phyloP scores from a whole-genome alignment of 2,888 invertebrate genomes.

The Hirtodrosophila duncani region DNA sequence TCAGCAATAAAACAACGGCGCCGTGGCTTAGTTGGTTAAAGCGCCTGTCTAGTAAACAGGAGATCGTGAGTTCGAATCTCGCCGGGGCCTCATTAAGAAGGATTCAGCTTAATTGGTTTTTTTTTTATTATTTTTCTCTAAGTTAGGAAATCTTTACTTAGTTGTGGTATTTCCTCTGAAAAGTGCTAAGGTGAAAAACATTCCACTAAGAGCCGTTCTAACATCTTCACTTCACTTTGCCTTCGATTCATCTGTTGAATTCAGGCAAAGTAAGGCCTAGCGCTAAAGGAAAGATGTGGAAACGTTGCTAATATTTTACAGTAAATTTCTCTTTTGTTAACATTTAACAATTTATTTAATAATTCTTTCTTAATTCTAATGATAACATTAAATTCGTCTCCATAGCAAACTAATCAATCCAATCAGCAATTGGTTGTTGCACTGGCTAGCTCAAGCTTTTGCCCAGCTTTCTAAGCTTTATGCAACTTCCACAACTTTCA shows the following conservation, averaged over 20 bases:
- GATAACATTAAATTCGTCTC: slow-evolving; percentile 15
- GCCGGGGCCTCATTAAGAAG: slow-evolving; percentile 66
- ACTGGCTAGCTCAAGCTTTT: slow-evolving; percentile 13
- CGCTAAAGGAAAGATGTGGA: too few species aligned
- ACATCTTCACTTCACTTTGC: too few species aligned
- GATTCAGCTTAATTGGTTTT: not conserved
- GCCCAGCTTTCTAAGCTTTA: slow-evolving; percentile 13
- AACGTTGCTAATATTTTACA: too few species aligned
- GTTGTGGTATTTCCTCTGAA: too few species aligned
- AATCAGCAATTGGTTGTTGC: slow-evolving; percentile 30
- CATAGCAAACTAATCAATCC: slow-evolving; percentile 1
- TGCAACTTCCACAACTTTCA: slow-evolving; percentile 24
- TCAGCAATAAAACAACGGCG: slow-evolving; percentile 42
- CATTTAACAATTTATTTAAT: not conserved
- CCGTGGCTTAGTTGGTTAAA: slow-evolving; percentile 78
- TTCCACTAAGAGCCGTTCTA: too few species aligned
- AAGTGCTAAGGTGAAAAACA: too few species aligned
- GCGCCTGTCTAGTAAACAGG: slow-evolving; percentile 78
- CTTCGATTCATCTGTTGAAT: too few species aligned
- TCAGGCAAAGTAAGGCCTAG: too few species aligned
- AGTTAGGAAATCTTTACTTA: not conserved
- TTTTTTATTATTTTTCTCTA: slow-evolving; percentile 6
- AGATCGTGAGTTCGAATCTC: slow-evolving; percentile 78
- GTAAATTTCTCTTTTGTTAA: too few species aligned
- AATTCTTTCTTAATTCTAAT: too few species aligned